phyloP scores from a whole-genome alignment of 2,113 vertebrate genomes.

The Hyla sarda region DNA sequence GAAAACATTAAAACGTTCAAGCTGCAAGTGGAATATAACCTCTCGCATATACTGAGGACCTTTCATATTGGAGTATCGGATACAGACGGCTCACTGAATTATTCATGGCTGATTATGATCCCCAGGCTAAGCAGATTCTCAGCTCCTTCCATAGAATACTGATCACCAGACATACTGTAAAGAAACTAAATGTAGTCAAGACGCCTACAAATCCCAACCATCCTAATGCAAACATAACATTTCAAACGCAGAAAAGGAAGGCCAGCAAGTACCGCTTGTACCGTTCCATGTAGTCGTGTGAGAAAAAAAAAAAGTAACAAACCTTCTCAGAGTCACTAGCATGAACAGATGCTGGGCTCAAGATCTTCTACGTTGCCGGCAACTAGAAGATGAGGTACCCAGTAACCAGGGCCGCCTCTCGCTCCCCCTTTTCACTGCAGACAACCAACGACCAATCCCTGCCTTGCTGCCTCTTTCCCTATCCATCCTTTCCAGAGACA shows the following conservation, averaged over 20 bases:
- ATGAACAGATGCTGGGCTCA: not conserved
- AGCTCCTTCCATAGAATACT: not conserved
- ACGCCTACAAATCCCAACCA: not conserved
- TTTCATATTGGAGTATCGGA: not conserved
- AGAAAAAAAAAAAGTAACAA: not conserved
- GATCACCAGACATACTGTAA: not conserved
- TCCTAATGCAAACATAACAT: not conserved
- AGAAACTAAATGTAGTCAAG: not conserved
- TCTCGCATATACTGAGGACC: not conserved
- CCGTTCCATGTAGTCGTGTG: not conserved
- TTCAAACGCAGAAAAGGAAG: not conserved
- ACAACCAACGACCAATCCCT: conserved; percentile 74
- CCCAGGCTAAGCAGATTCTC: not conserved
- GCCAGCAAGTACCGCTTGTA: not conserved
- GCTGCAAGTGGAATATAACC: not conserved
- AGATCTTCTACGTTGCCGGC: conserved; percentile 9
- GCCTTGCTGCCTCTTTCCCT: conserved; percentile 66
- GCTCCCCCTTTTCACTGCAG: conserved; percentile 78
- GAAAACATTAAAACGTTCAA: not conserved
- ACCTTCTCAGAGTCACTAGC: not conserved
- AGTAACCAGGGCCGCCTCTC: conserved; percentile 59
- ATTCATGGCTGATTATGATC: not conserved
- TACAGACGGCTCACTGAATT: not conserved
- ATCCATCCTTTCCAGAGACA: conserved; percentile 51
- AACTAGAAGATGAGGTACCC: conserved; percentile 45